Conservation (phyloP, 2,888 invertebrate genomes). For the Malacosoma neustria region DNA sequence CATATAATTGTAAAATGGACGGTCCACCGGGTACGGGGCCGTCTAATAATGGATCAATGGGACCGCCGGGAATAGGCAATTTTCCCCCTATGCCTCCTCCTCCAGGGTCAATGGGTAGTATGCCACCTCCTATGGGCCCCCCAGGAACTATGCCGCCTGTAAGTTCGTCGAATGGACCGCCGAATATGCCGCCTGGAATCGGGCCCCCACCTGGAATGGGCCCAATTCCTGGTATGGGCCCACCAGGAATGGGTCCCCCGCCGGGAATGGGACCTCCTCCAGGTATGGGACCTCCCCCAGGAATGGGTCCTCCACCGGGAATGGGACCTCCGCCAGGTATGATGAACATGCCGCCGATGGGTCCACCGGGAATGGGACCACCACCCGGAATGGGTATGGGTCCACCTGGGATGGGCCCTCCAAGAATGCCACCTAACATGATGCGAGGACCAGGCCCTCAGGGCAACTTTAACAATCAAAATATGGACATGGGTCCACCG, state of each 20-base stretch:
- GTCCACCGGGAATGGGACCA: conserved; percentile 20
- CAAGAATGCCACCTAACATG: conserved; percentile 52
- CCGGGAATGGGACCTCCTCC: conserved; percentile 21
- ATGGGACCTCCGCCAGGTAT: conserved; percentile 25
- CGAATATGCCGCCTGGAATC: conserved; percentile 22
- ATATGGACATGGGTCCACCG: conserved; percentile 58
- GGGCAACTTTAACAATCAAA: conserved; percentile 38
- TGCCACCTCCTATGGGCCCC: conserved; percentile 37
- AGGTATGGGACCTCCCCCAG: conserved; percentile 13
- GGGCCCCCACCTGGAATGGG: conserved; percentile 26
- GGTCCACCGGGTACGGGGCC: conserved; percentile 58
- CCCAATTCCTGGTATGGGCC: conserved; percentile 23
- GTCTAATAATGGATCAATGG: conserved; percentile 40
- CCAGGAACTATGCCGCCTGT: conserved; percentile 43
- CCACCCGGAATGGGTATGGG: conserved; percentile 19
- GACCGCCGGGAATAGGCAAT: conserved; percentile 43
- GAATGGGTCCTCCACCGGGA: conserved; percentile 31
- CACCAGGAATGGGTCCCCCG: conserved; percentile 20
- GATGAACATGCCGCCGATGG: conserved; percentile 16
- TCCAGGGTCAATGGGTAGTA: conserved; percentile 35
- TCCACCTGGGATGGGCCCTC: conserved; percentile 40
- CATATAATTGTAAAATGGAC: conserved; percentile 34
- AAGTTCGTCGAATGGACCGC: conserved; percentile 30
- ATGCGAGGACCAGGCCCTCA: conserved; percentile 43
- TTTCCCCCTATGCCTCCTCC: conserved; percentile 50